Evolutionary conservation across 2,113 vertebrate genomes (phyloP), one percentile per base, ranked within the genome.

Genomic region (Prunella himalayana): DNA sequence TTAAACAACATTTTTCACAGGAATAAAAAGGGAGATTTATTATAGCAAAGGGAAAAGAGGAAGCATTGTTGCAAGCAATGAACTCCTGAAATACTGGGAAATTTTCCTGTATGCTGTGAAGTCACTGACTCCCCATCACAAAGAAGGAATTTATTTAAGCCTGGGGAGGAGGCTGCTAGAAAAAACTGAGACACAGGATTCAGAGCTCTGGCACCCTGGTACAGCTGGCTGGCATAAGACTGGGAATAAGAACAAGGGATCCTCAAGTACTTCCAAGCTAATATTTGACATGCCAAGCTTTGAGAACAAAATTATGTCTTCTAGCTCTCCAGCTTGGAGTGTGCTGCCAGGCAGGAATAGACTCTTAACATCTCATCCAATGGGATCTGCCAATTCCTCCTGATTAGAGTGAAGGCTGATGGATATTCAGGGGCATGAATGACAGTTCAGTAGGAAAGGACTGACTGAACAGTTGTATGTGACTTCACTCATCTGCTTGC

Each of bases 401-500:
- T 6, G 70, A 82, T 63, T 44, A 75, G 75, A 95, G 66, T 54
- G 82, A 92, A 90, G 70, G 90, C 71, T 95, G 92, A 83, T 0
- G 16, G 90, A 80, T 86, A 47, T 53, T 90, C 76, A 31, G 47
- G 41, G 33, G 73, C 41, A 82, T 94, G 82, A 93, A 65, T 95
- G 94, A 86, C 93, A 95, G 82, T n/a, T 93, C 63, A 61, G 75
- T 27, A 71, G 75, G 57, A 85, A 86, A 47, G 83, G 83, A 57
- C 77, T 95, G 88, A 86, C 93, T 92, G 88, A 95, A 73, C 82
- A 90, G 70, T 70, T 80, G 75, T 90, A 54, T 73, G 81, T 91
- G 94, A 82, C 91, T 96, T 77, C 63, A 61, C 64, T 95, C 59
- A 80, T 91, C 85, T 77, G 82, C 92, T 92, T 88, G 71, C 79